These are phyloP conservation scores for Hydrotaea cyrtoneurina DNA, from an alignment of 2,888 invertebrate species.

Conservation along the genomic window DNA sequence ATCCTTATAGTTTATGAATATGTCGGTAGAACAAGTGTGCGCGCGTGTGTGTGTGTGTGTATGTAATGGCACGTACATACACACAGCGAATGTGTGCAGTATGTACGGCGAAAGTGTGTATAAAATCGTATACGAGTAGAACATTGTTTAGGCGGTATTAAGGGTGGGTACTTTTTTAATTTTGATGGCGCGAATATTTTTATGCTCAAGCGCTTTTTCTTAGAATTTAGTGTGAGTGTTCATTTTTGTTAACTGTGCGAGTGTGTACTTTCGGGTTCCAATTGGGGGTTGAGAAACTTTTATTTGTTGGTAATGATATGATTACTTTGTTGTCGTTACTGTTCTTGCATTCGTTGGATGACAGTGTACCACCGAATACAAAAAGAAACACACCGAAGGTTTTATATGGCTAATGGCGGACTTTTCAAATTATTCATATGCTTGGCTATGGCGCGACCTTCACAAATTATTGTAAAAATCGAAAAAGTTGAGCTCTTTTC, in stretches of 20 bases:
- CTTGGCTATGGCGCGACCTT: too few species aligned
- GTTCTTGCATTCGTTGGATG: conserved; percentile 2
- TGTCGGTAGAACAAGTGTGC: neutral
- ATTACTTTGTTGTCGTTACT: conserved; percentile 46
- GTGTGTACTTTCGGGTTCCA: conserved; percentile 14
- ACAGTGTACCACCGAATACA: conserved; percentile 5
- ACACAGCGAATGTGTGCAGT: neutral
- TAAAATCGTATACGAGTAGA: neutral
- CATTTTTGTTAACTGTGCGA: conserved; percentile 31
- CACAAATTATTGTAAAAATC: too few species aligned
- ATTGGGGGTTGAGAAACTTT: conserved; percentile 33
- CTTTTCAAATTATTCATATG: too few species aligned
- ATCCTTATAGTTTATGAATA: conserved; percentile 48
- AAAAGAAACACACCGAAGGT: too few species aligned
- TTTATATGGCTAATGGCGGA: too few species aligned
- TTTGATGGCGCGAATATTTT: conserved; percentile 68
- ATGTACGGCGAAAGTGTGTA: neutral
- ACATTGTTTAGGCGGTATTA: conserved; percentile 44
- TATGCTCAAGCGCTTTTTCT: conserved; percentile 68
- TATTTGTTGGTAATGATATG: conserved; percentile 49
- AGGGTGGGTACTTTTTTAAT: conserved; percentile 61
- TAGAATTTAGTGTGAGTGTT: conserved; percentile 42
- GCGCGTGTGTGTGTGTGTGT: neutral
- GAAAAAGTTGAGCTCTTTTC: too few species aligned
- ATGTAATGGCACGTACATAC: conserved; percentile 29